Base-by-base conservation (phyloP, 2,113 vertebrate genomes). In the Calypte anna region DNA sequence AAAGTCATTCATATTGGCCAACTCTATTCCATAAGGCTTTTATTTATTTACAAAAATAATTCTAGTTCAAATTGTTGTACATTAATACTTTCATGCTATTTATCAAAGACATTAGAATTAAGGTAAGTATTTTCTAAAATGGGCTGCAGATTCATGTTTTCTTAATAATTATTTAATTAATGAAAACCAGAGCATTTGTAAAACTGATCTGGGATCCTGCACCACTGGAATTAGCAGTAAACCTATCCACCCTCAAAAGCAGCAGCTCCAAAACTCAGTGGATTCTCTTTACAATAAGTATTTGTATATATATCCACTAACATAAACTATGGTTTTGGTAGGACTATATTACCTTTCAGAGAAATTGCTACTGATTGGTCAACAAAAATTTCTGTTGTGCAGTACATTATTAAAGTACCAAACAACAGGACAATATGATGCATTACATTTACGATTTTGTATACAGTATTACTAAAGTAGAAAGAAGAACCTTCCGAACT, bases 61-160 rank as follows among this genome's bases (percentile, higher is more conserved):
- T 68, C 9, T n/a, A 5, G 16, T 4, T 46, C 15, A 6, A 40
- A 21, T 0, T 86, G 3, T 21, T 75, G 20, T n/a, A 77, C 20
- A 7, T 14, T 0, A 74, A 43, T 61, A 57, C 15, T 46, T 50
- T 3, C 3, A 9, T 3, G 10, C 7, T 88, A 44, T 36, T 57
- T 30, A 89, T 2, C 10, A 25, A 82, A 75, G 1, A 2, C 25
- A 38, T 5, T 70, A 4, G 33, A 10, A 43, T 9, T 61, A 0
- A 7, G 5, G 23, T 28, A 10, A 64, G 7, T 0, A 13, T 30
- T 1, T 33, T 64, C 36, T 61, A 2, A 14, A 87, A 59, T 1
- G 6, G 4, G 13, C 24, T 5, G 4, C 12, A 0, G 2, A 50
- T 8, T 61, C 1, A 0, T 15, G 54, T 70, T 46, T 79, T 40